Evolutionary conservation across 1,140 invertebrate genomes (phyloP), one percentile per base, ranked within the genome.

Genomic region (Orchesella cincta): DNA sequence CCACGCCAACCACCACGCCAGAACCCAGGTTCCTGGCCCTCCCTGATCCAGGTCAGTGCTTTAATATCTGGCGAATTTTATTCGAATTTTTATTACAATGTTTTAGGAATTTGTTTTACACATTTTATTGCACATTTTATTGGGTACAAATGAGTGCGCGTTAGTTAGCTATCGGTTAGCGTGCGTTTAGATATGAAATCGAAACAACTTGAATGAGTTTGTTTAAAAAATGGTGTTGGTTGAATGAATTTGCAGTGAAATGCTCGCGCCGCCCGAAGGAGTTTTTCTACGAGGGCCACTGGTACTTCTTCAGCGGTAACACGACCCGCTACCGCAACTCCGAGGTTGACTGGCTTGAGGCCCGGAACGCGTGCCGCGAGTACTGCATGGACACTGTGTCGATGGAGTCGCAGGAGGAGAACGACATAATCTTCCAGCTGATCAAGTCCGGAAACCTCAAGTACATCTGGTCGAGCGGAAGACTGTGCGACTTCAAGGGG

Each of bases 311-410:
- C 88, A 94, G 89, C 81, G 91, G 92, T 16, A 93, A 95, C 84
- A 90, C 93, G 70, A 91, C 92, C 16, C 90, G 89, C 67, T 90
- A 93, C 77, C 89, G 90, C 52, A 91, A 90, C 83, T 90, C 89
- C 83, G 94, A 93, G 86, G 89, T 94, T 20, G 93, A 96, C 85
- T 96, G 94, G 94, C 87, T 96, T 76, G 94, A 95, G 81, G 93
- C 93, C 23, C 90, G 94, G 81, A 96, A 96, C 85, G 89, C 93
- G 78, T 96, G 94, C 86, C 89, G 94, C 77, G 93, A 94, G 85
- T 94, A 94, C 84, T 96, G 94, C 85, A 96, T 96, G 94, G 94
- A 96, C 84, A 89, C 94, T 57, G 91, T 95, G 2, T 93, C 93
- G 0, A 87, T 95, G 82, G 94, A 96, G 85, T 92, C 92, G 0